Percentiles rank a stretch among this genome's conserved stretches.
These are phyloP conservation scores for Philypnodon macrostomus DNA, from an alignment of 2,797 vertebrate genomes.

Conservation along the genomic window DNA sequence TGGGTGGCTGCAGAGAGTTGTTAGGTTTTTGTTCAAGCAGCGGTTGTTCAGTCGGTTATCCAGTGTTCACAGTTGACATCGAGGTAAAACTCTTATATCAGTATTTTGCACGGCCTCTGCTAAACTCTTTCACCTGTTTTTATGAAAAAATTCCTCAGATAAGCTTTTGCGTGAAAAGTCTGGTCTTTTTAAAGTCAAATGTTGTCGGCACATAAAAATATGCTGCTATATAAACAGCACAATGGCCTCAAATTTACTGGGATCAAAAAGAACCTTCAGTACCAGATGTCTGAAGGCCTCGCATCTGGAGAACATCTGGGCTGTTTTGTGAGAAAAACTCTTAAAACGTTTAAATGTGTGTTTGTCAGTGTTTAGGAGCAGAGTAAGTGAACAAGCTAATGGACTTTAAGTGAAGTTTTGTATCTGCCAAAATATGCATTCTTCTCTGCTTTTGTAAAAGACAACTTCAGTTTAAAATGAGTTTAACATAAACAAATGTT, in stretches of 20 bases:
- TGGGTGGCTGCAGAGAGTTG: not conserved
- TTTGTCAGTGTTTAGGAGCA: constrained; percentile 2
- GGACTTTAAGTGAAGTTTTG: not conserved
- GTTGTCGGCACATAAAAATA: no score
- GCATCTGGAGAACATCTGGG: constrained; percentile 82
- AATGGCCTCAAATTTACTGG: constrained; percentile 61
- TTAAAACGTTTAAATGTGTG: constrained; percentile 49
- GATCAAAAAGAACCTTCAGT: constrained; percentile 64
- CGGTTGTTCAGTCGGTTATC: no score
- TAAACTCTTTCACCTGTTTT: constrained; percentile 22
- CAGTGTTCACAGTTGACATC: no score
- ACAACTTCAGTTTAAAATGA: no score
- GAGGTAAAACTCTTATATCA: no score
- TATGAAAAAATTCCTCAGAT: constrained; percentile 15
- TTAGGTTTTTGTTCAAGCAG: no score
- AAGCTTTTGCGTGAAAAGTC: constrained; percentile 9
- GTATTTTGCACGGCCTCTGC: no score
- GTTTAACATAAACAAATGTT: no score
- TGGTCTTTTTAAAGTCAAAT: constrained; percentile 17
- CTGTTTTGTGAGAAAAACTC: constrained; percentile 54
- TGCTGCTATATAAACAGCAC: constrained; percentile 56
- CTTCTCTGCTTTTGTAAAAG: no score
- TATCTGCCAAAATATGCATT: not conserved
- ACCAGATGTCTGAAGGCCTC: constrained; percentile 73
- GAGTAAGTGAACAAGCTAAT: not conserved